Evolutionary conservation across 2,888 invertebrate species (phyloP).

Genomic region (Orthosia gothica): DNA sequence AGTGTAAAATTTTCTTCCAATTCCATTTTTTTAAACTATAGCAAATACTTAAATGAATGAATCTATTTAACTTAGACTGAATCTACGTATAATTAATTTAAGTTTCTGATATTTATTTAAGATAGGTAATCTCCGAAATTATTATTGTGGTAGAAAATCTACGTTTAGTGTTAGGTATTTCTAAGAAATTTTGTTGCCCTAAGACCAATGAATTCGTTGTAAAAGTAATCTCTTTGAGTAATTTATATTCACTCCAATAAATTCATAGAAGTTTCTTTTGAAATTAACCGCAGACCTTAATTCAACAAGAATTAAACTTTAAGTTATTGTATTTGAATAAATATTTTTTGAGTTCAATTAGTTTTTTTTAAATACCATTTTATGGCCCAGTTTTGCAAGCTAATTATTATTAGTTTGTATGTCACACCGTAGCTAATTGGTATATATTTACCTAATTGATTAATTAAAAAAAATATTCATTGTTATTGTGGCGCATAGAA

Average conservation of each 20-base stretch:
- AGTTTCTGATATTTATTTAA: background rate
- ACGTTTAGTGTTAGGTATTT: slow-evolving; percentile 1
- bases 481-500: slow-evolving; percentile 1
- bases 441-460: too few species aligned
- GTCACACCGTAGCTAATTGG: too few species aligned
- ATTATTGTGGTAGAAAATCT: slow-evolving; percentile 20
- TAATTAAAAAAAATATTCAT: too few species aligned
- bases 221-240: slow-evolving; percentile 9
- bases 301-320: background rate
- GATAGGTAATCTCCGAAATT: slow-evolving; percentile 4
- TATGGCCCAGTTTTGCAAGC: too few species aligned
- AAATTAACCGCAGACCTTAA: slow-evolving; percentile 4
- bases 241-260: slow-evolving; percentile 19
- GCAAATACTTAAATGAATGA: slow-evolving; percentile 22
- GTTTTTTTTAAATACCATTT: background rate
- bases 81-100: slow-evolving; percentile 11
- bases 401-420: too few species aligned
- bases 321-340: background rate
- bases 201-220: background rate
- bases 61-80: too few species aligned
- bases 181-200: slow-evolving; percentile 1
- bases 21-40: background rate
- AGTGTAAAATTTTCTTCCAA: too few species aligned
- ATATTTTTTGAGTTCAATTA: background rate
- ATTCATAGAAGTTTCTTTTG: slow-evolving; percentile 14